phyloP scores from a whole-genome alignment of 2,888 invertebrate species.

The Ophion costatus region DNA sequence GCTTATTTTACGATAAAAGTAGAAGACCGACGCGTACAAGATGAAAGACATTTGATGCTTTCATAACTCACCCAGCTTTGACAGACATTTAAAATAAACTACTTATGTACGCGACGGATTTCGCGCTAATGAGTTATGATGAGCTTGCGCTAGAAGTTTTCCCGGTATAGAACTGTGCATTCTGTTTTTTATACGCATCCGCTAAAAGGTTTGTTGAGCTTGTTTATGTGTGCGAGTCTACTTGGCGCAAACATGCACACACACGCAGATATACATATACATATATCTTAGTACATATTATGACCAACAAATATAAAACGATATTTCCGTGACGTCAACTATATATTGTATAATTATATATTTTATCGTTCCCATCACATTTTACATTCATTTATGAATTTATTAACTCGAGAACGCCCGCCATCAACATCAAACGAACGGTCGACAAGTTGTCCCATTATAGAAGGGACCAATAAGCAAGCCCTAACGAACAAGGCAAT shows the following conservation, averaged over 20 bases:
- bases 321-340: background rate
- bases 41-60: slow-evolving; percentile 22
- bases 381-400: too few species aligned
- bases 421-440: too few species aligned
- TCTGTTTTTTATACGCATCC: background rate
- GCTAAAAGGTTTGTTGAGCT: background rate
- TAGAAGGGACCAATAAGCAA: background rate
- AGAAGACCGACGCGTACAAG: background rate
- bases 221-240: background rate
- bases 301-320: too few species aligned
- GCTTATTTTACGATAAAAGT: slow-evolving; percentile 18
- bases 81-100: slow-evolving; percentile 30
- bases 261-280: background rate
- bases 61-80: slow-evolving; percentile 17
- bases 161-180: background rate
- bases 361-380: too few species aligned
- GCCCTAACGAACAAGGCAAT: background rate
- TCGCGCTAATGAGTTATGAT: slow-evolving; percentile 28
- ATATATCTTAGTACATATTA: background rate
- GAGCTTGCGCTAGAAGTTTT: background rate
- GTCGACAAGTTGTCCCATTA: too few species aligned
- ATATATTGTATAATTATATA: background rate
- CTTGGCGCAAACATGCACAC: background rate
- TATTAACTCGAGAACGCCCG: too few species aligned
- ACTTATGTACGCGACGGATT: background rate